Base-by-base conservation (phyloP, 2,888 invertebrate species). In the Gryllus longicercus region DNA sequence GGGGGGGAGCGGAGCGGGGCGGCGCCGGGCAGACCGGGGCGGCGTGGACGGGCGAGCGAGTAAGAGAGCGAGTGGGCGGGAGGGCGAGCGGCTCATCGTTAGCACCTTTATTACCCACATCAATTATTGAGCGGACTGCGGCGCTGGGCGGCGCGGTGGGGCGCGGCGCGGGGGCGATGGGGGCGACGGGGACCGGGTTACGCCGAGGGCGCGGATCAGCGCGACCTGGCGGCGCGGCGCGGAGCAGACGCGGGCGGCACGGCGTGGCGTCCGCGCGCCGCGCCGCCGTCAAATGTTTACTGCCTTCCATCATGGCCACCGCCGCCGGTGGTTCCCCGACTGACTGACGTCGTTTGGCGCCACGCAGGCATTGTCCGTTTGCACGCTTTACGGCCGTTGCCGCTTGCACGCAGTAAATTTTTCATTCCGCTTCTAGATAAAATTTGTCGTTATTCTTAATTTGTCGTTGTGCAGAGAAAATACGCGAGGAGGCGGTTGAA, bases 91-190 rank as follows among this genome's bases (percentile, higher is more conserved):
- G 12, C 63, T 2, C 63, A 12, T 63, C 63, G 63, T 63, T 63
- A 16, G 63, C 63, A 63, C 63, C 63, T 63, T 63, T 63, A 63
- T 63, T 63, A 63, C 63, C 63, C 63, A n/a, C 63, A 63, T 63
- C 63, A 63, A 63, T 63, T 63, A 63, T 63, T 63, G 63, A 63
- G 63, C 63, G 11, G 63, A 63, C 38, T 38, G 38, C 38, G 38
- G 38, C 5, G 38, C 38, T 3, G 38, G 5, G 38, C 38, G 38
- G 38, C 5, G 38, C 38, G 21, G 21, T 1, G 21, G 21, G 21
- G 21, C 21, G 21, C 21, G 21, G 21, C 21, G 21, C 21, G 21
- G 21, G n/a, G n/a, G n/a, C n/a, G n/a, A n/a, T n/a, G 38, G 38
- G 25, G 5, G 5, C 38, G 38, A 5, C 38, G 38, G 38, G 38